Base-by-base conservation (phyloP, 1,140 invertebrate genomes). In the Drosophila repleta region DNA sequence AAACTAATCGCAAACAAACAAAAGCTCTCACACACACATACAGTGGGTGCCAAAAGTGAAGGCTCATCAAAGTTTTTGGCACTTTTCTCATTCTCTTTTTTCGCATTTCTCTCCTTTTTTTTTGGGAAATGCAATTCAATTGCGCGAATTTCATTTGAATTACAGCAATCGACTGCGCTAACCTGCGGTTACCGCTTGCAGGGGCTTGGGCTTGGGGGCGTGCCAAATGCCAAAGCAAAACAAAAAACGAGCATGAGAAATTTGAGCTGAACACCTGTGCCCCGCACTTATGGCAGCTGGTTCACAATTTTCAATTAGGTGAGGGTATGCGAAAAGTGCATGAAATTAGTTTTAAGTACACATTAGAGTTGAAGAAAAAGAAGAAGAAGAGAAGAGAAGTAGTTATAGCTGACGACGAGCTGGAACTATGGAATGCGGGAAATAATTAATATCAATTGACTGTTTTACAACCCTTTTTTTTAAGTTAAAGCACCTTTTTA, bases 141-240 rank as follows among this genome's bases (percentile, higher is more conserved):
- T 88, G 78, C 82, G 74, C 71, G 76, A 88, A 79, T 82, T 82
- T 70, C 75, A 78, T 88, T 87, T 82, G 78, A 88, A 87, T 87
- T 82, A 81, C 78, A 82, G 61, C 58, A 57, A 78, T 87, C 66
- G 71, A 74, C 21, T 52, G 26, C 20, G 21, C 15, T 43, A 15
- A 43, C 15, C 6, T 45, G 56, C 26, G 56, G 15, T 43, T 58
- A 17, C 17, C 4, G 1, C 4, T 29, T n/a, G 3, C n/a, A n/a
- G n/a, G n/a, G n/a, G n/a, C n/a, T n/a, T n/a, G 11, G 18, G 20
- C 18, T 21, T 37, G 18, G 20, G 32, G 18, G 32, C 32, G 37
- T 41, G 18, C 15, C 39, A 17, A 15, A 41, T 41, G 39, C 15
- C n/a, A 7, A n/a, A n/a, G n/a, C n/a, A n/a, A n/a, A n/a, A n/a